Conservation (phyloP, 92 coral and sea anemone genomes). For the Epizoanthus ramosus region DNA sequence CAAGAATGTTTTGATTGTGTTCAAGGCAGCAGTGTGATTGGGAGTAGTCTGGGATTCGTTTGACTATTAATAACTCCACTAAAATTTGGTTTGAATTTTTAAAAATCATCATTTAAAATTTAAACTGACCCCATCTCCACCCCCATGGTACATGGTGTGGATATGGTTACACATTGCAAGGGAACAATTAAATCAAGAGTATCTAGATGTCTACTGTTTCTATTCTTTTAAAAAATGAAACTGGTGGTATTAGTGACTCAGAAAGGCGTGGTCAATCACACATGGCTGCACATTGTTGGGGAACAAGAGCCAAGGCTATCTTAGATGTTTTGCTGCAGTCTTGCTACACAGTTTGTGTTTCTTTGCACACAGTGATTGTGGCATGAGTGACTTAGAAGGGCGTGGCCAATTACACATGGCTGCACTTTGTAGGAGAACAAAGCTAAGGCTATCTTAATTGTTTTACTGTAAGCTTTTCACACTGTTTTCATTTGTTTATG, state of each 20-base stretch:
- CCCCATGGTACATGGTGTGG: too few species aligned
- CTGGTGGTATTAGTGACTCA: constrained; percentile 58
- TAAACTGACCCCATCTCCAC: neutral
- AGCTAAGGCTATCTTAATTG: constrained; percentile 71
- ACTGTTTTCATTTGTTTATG: neutral
- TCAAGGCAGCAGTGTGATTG: too few species aligned
- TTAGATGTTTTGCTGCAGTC: constrained; percentile 65
- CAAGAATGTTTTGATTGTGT: neutral
- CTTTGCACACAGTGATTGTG: constrained; percentile 69
- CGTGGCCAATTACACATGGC: constrained; percentile 77
- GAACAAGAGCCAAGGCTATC: constrained; percentile 73
- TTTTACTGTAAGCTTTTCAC: constrained; percentile 46
- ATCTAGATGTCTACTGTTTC: constrained; percentile 59
- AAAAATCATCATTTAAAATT: too few species aligned
- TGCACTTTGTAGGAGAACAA: constrained; percentile 69
- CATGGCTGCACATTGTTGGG: constrained; percentile 71
- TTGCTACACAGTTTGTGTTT: too few species aligned
- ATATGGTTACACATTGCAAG: constrained; percentile 56
- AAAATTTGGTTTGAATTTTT: too few species aligned
- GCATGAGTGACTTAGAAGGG: constrained; percentile 71
- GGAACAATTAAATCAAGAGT: constrained; percentile 68
- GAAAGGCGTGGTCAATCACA: constrained; percentile 85
- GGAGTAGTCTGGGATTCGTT: too few species aligned
- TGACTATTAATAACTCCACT: too few species aligned
- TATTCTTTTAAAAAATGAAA: too few species aligned